Percentiles rank a stretch among this genome's conserved stretches.
phyloP scores from a whole-genome alignment of 1,140 invertebrate species.

The Physella acuta region DNA sequence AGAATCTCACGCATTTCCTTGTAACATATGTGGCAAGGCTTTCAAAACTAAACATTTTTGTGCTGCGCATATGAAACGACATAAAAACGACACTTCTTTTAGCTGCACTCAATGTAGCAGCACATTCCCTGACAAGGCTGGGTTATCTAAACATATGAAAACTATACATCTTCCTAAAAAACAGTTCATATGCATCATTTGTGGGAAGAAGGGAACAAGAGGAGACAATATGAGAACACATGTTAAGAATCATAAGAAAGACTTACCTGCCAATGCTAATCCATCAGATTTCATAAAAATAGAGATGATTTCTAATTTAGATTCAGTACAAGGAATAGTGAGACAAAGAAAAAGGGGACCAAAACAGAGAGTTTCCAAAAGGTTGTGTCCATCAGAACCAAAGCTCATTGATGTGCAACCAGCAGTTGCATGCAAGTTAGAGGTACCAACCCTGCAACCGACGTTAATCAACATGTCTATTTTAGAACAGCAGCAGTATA shows the following conservation, averaged over 20 bases:
- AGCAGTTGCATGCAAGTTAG: background rate
- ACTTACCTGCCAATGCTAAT: background rate
- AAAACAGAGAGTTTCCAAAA: background rate
- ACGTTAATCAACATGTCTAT: background rate
- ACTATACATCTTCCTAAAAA: slow-evolving; percentile 9
- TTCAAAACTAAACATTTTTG: slow-evolving; percentile 17
- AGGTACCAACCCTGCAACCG: background rate
- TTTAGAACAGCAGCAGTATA: background rate
- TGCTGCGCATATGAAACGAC: slow-evolving; percentile 18
- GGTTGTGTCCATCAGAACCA: background rate
- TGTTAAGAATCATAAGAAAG: slow-evolving; percentile 8
- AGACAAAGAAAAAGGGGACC: slow-evolving; percentile 1
- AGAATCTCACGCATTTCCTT: slow-evolving; percentile 16
- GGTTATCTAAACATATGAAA: slow-evolving; percentile 15
- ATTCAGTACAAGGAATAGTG: background rate
- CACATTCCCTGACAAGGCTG: slow-evolving; percentile 18
- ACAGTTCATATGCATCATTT: slow-evolving; percentile 9
- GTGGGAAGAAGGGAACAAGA: slow-evolving; percentile 11
- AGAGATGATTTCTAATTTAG: background rate
- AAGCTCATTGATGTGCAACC: background rate
- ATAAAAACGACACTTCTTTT: slow-evolving; percentile 22
- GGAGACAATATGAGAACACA: slow-evolving; percentile 15
- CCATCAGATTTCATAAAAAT: slow-evolving; percentile 11
- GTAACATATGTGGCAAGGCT: slow-evolving; percentile 15
- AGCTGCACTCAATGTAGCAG: slow-evolving; percentile 24